Evolutionary conservation across 2,888 invertebrate genomes (phyloP), one percentile per base, ranked within the genome.

Genomic region (Synanthedon andrenaeformis): DNA sequence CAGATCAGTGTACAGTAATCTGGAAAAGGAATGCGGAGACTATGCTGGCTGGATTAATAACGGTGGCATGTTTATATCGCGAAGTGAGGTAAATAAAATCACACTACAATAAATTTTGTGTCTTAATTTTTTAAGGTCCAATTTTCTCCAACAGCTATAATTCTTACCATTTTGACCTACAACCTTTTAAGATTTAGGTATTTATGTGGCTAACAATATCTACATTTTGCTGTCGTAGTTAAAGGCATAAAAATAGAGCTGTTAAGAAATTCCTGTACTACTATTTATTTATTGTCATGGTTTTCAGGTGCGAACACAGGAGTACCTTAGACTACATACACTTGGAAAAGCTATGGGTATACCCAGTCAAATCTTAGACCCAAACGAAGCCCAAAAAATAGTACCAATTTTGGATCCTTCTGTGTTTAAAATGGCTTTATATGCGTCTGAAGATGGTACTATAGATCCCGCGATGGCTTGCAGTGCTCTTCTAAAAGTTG

Each of bases 11-110:
- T 89, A 96, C 63, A 89, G 88, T 51, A 85, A 88, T 41, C 78
- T 96, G 53, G 94, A 96, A 74, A 77, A 90, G 52, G 96, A 97
- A 77, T 93, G 93, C 0, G 96, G 93, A 0, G 84, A 94, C 10
- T 89, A 93, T 76, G 92, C 96, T 0, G 96, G 96, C 0, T 97
- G 95, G 93, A 93, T 92, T 62, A 92, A 95, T 73, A 96, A 96
- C 79, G 97, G 97, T 3, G 96, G 96, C 48, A 89, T 97, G 65
- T 96, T 96, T 75, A 93, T 96, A 62, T 96, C 96, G 0, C 70
- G 86, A 17, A 85, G 84, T 60, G 70, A 77, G 72, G 87, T 86
- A 65, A 11, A 11, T 11, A 45, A 42, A 13, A 8, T 45, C 6
- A 45, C 6, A 45, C 45, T 13, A 52, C 41, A 51, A 19, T 14